Conservation (phyloP, 2,888 invertebrate species). For the Leucophora obtusa region DNA sequence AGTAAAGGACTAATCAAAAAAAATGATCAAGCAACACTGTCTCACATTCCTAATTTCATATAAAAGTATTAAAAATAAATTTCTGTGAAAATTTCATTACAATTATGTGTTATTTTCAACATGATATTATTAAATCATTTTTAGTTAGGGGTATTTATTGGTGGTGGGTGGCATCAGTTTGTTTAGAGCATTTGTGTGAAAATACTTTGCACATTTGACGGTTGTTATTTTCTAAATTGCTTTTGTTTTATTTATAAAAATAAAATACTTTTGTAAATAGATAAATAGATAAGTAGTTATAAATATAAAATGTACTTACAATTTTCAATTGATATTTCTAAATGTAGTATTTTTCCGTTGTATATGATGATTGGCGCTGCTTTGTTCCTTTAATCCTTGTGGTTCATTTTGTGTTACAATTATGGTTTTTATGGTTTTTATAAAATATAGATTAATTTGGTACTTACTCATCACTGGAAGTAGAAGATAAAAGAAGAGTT, state of each 20-base stretch:
- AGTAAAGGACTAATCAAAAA: no score
- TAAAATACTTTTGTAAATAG: not conserved
- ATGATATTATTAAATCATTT: conserved; percentile 1
- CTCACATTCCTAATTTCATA: conserved; percentile 8
- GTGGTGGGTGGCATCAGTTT: not conserved
- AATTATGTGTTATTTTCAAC: conserved; percentile 26
- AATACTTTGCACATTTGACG: not conserved
- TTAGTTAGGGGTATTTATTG: not conserved
- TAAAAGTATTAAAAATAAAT: conserved; percentile 21
- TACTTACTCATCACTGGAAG: conserved; percentile 75
- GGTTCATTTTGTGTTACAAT: conserved; percentile 53
- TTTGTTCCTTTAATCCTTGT: not conserved
- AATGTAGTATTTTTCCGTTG: not conserved
- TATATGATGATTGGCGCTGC: not conserved
- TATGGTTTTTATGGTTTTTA: not conserved
- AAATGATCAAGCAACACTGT: no score
- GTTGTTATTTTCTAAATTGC: not conserved
- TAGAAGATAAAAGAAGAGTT: conserved; percentile 56
- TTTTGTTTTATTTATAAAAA: not conserved
- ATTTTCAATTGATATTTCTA: not conserved
- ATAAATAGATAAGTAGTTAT: not conserved
- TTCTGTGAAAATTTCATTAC: conserved; percentile 12
- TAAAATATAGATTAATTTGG: conserved; percentile 33
- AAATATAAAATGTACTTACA: conserved; percentile 14
- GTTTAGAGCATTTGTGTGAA: not conserved